Evolutionary conservation across 2,797 vertebrate genomes (phyloP).

Genomic region (Erethizon dorsatum): DNA sequence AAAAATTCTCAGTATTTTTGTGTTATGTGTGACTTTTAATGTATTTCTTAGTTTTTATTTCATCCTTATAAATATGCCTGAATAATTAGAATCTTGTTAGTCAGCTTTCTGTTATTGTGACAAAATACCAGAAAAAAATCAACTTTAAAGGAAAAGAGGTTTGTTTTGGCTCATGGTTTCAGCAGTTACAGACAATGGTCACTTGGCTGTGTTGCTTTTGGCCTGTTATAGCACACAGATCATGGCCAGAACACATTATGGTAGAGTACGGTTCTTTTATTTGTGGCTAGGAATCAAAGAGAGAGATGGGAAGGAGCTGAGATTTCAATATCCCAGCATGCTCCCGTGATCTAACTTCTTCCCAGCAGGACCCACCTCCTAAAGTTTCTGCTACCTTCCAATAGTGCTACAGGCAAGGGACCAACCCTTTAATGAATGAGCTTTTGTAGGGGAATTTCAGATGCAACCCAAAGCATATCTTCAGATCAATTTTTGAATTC

Average conservation of each 20-base stretch:
- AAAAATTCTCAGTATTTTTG: background rate
- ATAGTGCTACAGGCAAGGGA: background rate
- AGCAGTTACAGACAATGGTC: background rate
- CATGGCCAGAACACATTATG: background rate
- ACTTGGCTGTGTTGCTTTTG: background rate
- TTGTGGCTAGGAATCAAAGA: background rate
- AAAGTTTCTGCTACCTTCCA: background rate
- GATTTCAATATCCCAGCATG: background rate
- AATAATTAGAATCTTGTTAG: background rate
- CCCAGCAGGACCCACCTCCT: background rate
- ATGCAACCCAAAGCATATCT: too few relatives aligned
- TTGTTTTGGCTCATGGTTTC: background rate
- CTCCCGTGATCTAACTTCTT: background rate
- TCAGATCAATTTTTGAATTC: background rate
- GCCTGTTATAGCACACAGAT: background rate
- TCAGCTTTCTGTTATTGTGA: background rate
- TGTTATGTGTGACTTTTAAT: background rate
- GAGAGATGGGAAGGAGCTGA: background rate
- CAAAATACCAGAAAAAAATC: background rate
- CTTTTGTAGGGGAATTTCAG: background rate
- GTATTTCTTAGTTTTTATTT: background rate
- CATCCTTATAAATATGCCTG: background rate
- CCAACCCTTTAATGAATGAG: background rate
- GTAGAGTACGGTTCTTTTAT: background rate
- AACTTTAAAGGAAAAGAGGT: background rate